These are phyloP conservation scores for Eubasilissa regina DNA, from an alignment of 1,140 invertebrate species.

Conservation along the genomic window DNA sequence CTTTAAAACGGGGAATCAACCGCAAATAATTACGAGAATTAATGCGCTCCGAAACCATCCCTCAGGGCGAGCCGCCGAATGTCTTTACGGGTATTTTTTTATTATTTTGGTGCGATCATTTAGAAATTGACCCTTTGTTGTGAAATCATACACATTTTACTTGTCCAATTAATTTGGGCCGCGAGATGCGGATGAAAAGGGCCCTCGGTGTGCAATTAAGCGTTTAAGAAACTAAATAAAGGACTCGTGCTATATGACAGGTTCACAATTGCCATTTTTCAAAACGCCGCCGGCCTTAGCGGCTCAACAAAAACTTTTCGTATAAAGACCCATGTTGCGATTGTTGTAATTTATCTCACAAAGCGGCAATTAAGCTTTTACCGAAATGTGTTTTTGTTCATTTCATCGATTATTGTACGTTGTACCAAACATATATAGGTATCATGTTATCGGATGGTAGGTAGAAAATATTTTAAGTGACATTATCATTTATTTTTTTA, in stretches of 20 bases:
- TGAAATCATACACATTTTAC: constrained; percentile 24
- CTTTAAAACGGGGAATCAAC: constrained; percentile 26
- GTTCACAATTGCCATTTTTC: constrained; percentile 43
- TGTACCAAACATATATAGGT: no score
- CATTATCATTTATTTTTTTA: no score
- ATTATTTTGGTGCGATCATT: no score
- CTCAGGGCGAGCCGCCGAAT: no score
- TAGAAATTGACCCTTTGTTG: constrained; percentile 1
- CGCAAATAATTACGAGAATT: constrained; percentile 41
- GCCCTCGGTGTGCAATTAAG: constrained; percentile 23
- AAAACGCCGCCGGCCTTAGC: constrained; percentile 14
- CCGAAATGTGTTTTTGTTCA: constrained; percentile 10
- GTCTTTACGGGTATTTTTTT: no score
- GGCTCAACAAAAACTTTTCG: neutral
- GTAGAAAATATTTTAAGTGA: no score
- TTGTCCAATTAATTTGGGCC: constrained; percentile 41
- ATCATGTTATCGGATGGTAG: no score
- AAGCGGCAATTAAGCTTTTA: constrained; percentile 34
- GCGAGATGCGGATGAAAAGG: constrained; percentile 6
- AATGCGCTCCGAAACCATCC: neutral
- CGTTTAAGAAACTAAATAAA: constrained; percentile 46
- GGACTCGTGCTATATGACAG: constrained; percentile 42
- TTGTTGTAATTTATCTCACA: constrained; percentile 37
- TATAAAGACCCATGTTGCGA: constrained; percentile 33
- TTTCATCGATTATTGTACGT: no score